These are phyloP conservation scores for Benthosema pterotum DNA, from an alignment of 2,797 vertebrate genomes.

Conservation along the genomic window DNA sequence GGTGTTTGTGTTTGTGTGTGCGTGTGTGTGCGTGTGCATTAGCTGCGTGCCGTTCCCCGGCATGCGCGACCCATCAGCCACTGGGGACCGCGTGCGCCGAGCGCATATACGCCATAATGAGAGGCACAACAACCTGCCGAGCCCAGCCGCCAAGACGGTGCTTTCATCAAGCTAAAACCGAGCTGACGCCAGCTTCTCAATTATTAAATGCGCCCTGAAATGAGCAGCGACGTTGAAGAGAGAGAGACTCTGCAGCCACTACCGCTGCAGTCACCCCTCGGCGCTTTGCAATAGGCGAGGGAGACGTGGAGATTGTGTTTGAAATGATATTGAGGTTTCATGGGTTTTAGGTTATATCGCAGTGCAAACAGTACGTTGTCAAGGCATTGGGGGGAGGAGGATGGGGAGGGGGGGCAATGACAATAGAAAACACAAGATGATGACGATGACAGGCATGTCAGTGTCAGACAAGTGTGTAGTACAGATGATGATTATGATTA, in stretches of 20 bases:
- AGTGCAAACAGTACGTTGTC: constrained; percentile 25
- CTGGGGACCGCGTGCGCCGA: constrained; percentile 58
- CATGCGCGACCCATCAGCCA: constrained; percentile 28
- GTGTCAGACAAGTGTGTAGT: constrained; percentile 14
- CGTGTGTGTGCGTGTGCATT: constrained; percentile 43
- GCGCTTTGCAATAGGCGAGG: constrained; percentile 34
- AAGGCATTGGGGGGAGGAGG: too few species aligned
- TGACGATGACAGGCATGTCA: too few species aligned
- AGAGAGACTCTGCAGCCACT: constrained; percentile 25
- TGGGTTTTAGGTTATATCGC: constrained; percentile 38
- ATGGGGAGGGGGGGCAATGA: too few species aligned
- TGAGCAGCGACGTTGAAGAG: constrained; percentile 43
- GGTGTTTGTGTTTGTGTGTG: too few species aligned
- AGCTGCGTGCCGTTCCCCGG: constrained; percentile 58
- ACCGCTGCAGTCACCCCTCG: constrained; percentile 33
- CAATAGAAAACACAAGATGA: too few species aligned
- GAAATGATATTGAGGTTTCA: constrained; percentile 54
- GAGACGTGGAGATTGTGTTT: constrained; percentile 32
- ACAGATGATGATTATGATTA: constrained; percentile 21
- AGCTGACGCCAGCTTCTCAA: constrained; percentile 61
- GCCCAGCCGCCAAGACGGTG: constrained; percentile 53
- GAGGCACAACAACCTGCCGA: constrained; percentile 52
- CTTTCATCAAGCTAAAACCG: constrained; percentile 72
- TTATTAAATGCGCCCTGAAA: constrained; percentile 69
- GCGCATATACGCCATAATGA: constrained; percentile 57